These are phyloP conservation scores for Melanotus villosus DNA, from an alignment of 2,888 invertebrate genomes.

Conservation along the genomic window DNA sequence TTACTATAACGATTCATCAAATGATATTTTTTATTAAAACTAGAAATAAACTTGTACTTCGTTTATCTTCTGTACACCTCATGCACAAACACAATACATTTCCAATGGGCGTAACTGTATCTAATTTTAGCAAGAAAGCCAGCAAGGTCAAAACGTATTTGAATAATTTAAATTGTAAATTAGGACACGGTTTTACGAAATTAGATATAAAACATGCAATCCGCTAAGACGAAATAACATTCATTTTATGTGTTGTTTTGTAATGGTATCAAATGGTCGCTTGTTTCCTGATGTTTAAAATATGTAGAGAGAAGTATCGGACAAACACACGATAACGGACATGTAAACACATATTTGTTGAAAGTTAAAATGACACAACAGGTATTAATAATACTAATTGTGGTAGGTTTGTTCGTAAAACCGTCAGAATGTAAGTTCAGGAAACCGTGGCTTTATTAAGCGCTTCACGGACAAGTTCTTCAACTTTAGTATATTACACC, in stretches of 20 bases:
- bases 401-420: background rate
- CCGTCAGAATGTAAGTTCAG: background rate
- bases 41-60: too few species aligned
- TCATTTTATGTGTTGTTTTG: slow-evolving; percentile 20
- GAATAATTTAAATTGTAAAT: slow-evolving; percentile 39
- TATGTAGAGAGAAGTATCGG: background rate
- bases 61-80: slow-evolving; percentile 5
- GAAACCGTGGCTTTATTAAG: slow-evolving; percentile 5
- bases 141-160: slow-evolving; percentile 31
- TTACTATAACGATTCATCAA: too few species aligned
- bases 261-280: slow-evolving; percentile 13
- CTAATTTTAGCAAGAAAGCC: slow-evolving; percentile 31
- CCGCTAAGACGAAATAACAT: slow-evolving; percentile 21
- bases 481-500: background rate
- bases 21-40: too few species aligned
- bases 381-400: background rate
- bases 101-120: slow-evolving; percentile 22
- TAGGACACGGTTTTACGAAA: slow-evolving; percentile 33
- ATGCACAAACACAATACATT: background rate
- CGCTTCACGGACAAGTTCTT: slow-evolving; percentile 1
- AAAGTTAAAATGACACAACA: background rate
- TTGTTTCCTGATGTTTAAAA: background rate
- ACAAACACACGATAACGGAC: background rate
- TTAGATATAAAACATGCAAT: slow-evolving; percentile 33
- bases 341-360: background rate